Conservation (phyloP, 1,140 invertebrate genomes). For the Pygmarrhopalites habei region DNA sequence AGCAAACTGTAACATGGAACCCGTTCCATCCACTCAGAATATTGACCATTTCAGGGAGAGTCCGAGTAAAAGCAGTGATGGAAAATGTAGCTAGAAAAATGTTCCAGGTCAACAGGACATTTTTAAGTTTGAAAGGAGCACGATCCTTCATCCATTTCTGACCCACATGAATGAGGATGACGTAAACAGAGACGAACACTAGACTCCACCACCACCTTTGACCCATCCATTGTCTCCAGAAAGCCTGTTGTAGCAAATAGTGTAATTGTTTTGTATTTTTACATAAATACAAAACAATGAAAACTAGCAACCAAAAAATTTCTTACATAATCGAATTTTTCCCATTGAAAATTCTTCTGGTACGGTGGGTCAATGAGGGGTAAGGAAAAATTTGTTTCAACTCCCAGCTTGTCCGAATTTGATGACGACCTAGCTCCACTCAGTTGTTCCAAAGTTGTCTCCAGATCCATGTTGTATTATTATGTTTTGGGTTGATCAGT, state of each 20-base stretch:
- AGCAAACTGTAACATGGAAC: slow-evolving; percentile 87
- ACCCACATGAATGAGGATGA: slow-evolving; percentile 86
- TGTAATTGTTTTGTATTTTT: too few species aligned
- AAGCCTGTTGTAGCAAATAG: too few species aligned
- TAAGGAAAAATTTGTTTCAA: neutral
- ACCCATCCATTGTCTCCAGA: slow-evolving; percentile 77
- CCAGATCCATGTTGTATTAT: too few species aligned
- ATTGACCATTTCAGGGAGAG: slow-evolving; percentile 78
- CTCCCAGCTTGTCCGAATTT: neutral
- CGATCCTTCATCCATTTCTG: slow-evolving; percentile 87
- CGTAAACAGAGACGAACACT: slow-evolving; percentile 83
- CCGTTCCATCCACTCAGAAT: slow-evolving; percentile 72
- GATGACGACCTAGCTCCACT: too few species aligned
- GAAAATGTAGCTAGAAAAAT: slow-evolving; percentile 83
- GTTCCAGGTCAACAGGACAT: slow-evolving; percentile 85
- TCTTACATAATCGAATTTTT: slow-evolving; percentile 30
- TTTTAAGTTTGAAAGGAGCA: slow-evolving; percentile 75
- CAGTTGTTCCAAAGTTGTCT: too few species aligned
- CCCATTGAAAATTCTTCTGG: slow-evolving; percentile 25
- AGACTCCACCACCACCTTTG: slow-evolving; percentile 91
- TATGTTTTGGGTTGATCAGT: too few species aligned
- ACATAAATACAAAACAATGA: too few species aligned
- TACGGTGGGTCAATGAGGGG: slow-evolving; percentile 22
- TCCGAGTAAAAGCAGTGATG: slow-evolving; percentile 80
- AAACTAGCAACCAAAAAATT: too few species aligned